Conservation (phyloP, 2,888 invertebrate species). For the Chouioia cunea region DNA sequence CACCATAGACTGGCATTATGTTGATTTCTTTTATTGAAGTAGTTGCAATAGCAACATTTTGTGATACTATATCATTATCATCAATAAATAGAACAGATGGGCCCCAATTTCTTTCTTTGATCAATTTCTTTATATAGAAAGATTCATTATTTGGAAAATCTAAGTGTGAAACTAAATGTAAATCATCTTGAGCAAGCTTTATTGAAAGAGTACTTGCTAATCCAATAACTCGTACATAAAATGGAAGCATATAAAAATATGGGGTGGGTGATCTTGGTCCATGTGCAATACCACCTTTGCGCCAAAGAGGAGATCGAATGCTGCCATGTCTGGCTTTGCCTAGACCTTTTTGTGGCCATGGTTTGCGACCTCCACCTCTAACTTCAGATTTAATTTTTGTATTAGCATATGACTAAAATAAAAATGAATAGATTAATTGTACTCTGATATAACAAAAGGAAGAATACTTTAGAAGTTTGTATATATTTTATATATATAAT, state of each 20-base stretch:
- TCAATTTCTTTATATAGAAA: conserved; percentile 82
- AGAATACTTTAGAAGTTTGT: conserved; percentile 13
- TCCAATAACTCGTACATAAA: conserved; percentile 81
- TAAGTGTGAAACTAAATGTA: conserved; percentile 89
- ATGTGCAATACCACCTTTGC: conserved; percentile 86
- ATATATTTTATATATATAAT: background rate
- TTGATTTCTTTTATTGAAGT: conserved; percentile 86
- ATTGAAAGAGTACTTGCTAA: conserved; percentile 86
- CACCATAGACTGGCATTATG: conserved; percentile 94
- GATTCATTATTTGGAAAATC: conserved; percentile 88
- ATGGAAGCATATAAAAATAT: conserved; percentile 94
- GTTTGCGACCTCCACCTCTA: conserved; percentile 90
- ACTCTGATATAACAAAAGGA: background rate
- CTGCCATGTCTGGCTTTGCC: conserved; percentile 94
- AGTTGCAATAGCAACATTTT: conserved; percentile 88
- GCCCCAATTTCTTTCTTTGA: conserved; percentile 93
- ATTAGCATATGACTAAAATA: conserved; percentile 77
- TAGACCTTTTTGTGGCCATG: conserved; percentile 96
- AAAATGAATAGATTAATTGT: conserved; percentile 2
- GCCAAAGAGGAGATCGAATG: conserved; percentile 88
- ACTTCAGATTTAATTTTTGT: conserved; percentile 87
- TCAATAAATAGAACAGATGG: conserved; percentile 95
- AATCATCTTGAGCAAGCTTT: conserved; percentile 95
- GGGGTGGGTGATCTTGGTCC: conserved; percentile 93
- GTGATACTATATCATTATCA: conserved; percentile 89